Conservation (phyloP, 2,888 invertebrate species). For the Halictus ligatus region DNA sequence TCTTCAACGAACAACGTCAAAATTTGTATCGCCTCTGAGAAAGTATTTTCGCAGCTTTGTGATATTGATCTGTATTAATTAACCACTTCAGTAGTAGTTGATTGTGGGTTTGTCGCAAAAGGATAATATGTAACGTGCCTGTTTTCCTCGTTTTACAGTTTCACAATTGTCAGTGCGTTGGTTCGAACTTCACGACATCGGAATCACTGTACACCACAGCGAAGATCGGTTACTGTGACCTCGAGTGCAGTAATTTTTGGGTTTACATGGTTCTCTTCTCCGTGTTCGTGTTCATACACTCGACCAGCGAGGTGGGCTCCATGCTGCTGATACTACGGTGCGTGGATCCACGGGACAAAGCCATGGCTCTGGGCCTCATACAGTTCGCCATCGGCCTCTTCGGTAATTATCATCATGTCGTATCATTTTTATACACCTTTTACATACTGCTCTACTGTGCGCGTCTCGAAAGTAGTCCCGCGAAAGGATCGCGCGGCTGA, state of each 20-base stretch:
- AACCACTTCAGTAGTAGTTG: too few relatives aligned
- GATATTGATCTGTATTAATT: too few relatives aligned
- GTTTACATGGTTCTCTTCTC: slow-evolving; percentile 94
- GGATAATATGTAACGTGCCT: not conserved
- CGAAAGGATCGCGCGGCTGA: too few relatives aligned
- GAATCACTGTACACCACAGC: slow-evolving; percentile 86
- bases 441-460: too few relatives aligned
- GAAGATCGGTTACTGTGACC: slow-evolving; percentile 92
- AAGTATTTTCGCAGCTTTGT: too few relatives aligned
- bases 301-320: slow-evolving; percentile 96
- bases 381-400: slow-evolving; percentile 97
- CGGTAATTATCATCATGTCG: slow-evolving; percentile 87
- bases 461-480: too few relatives aligned
- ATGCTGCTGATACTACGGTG: slow-evolving; percentile 95
- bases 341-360: slow-evolving; percentile 96
- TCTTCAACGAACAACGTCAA: not conserved
- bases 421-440: too few relatives aligned
- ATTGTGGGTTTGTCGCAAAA: not conserved
- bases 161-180: slow-evolving; percentile 85
- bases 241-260: slow-evolving; percentile 92
- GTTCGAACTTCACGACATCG: slow-evolving; percentile 71
- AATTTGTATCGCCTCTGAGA: too few relatives aligned
- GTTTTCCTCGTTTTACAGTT: slow-evolving; percentile 80
- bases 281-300: slow-evolving; percentile 95
- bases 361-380: slow-evolving; percentile 97